phyloP scores from a whole-genome alignment of 2,113 vertebrate genomes.

The Arizona elegans region DNA sequence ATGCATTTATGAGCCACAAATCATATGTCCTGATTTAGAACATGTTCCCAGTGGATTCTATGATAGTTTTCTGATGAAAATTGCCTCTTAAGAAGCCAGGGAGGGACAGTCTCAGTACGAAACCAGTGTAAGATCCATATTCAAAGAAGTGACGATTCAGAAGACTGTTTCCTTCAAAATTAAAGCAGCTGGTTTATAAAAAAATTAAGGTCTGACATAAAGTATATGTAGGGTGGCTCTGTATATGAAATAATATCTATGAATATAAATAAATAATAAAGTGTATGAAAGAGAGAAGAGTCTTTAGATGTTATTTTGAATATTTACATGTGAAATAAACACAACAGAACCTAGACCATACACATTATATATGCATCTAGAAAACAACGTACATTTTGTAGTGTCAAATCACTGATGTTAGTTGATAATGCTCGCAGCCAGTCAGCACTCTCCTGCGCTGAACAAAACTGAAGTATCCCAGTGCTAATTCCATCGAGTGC shows the following conservation, averaged over 20 bases:
- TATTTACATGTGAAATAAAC: background rate
- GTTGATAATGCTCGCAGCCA: slow-evolving; percentile 91
- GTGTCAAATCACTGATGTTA: slow-evolving; percentile 84
- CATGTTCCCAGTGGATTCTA: background rate
- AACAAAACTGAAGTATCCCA: slow-evolving; percentile 88
- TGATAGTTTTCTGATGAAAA: background rate
- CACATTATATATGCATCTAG: slow-evolving; percentile 4
- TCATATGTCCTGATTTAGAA: background rate
- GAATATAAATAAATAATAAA: background rate
- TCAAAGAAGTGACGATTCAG: background rate
- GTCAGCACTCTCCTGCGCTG: slow-evolving; percentile 85
- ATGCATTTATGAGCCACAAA: background rate
- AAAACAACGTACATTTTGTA: slow-evolving; percentile 83
- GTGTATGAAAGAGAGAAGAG: background rate
- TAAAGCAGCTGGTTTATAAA: background rate
- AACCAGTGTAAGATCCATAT: background rate
- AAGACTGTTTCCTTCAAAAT: background rate
- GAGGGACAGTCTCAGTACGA: background rate
- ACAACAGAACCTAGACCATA: background rate
- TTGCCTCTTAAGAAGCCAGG: background rate
- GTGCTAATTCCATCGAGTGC: slow-evolving; percentile 82
- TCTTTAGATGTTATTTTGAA: background rate
- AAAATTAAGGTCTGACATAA: background rate
- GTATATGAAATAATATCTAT: background rate
- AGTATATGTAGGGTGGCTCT: background rate